Conservation (phyloP, 2,113 vertebrate species). For the Mormyrus lacerda region DNA sequence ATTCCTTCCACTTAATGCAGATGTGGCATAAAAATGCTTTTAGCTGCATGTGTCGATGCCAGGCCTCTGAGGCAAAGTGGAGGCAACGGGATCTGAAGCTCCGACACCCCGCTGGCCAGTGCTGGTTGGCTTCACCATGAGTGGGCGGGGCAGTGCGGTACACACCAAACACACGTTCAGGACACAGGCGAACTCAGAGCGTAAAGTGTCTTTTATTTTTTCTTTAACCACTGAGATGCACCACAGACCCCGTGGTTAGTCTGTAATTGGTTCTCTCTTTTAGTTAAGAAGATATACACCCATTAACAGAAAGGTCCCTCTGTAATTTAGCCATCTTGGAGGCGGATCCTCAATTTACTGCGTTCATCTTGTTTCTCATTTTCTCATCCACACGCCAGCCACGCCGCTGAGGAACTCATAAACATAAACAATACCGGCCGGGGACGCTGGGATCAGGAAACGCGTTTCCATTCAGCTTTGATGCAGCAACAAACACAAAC, state of each 20-base stretch:
- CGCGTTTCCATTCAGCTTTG: not conserved
- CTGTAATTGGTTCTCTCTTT: constrained; percentile 42
- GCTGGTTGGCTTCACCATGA: not conserved
- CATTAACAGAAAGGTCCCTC: constrained; percentile 49
- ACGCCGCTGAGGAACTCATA: constrained; percentile 16
- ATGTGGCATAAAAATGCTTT: not conserved
- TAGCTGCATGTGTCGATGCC: not conserved
- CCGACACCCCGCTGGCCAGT: not conserved
- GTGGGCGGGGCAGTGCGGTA: not conserved
- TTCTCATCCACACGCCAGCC: constrained; percentile 51
- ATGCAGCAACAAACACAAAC: not conserved
- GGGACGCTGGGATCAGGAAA: not conserved
- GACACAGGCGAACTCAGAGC: not conserved
- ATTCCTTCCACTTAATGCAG: not conserved
- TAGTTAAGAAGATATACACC: constrained; percentile 44
- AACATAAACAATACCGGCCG: not conserved
- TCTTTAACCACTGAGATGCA: not conserved
- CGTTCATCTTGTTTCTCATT: constrained; percentile 54
- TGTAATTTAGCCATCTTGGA: constrained; percentile 58
- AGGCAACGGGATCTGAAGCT: not conserved
- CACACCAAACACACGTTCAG: not conserved
- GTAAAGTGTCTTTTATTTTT: not conserved
- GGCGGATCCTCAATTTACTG: constrained; percentile 42
- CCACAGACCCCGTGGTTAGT: constrained; percentile 32
- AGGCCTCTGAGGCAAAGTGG: not conserved